Conservation (phyloP, 2,113 vertebrate genomes). For the Nerophis ophidion region DNA sequence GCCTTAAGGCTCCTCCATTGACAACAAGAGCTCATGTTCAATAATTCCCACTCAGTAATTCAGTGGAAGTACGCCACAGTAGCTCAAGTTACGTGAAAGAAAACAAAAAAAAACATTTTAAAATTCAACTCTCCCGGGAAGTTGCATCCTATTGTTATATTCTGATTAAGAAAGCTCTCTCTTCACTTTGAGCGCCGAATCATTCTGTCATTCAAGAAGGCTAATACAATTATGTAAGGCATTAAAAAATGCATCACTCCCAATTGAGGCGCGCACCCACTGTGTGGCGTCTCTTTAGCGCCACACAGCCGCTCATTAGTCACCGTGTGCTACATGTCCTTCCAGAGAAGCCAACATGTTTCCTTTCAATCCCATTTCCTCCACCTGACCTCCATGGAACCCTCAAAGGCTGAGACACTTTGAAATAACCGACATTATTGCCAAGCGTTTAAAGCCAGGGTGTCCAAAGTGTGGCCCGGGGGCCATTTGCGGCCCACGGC, state of each 20-base stretch:
- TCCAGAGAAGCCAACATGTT: slow-evolving; percentile 6
- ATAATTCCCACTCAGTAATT: neutral
- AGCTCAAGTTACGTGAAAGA: neutral
- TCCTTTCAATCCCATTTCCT: slow-evolving; percentile 11
- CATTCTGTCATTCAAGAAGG: neutral
- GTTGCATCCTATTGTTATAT: slow-evolving; percentile 1
- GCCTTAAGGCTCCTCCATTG: neutral
- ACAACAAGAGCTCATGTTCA: neutral
- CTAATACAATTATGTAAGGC: slow-evolving; percentile 13
- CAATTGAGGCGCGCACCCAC: slow-evolving; percentile 11
- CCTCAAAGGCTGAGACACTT: neutral
- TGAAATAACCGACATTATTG: neutral
- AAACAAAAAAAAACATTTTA: slow-evolving; percentile 6
- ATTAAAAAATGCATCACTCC: slow-evolving; percentile 4
- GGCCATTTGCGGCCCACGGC: neutral
- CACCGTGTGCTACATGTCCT: slow-evolving; percentile 11
- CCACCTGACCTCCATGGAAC: slow-evolving; percentile 9
- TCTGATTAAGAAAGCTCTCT: slow-evolving; percentile 12
- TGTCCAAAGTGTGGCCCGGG: too few relatives aligned
- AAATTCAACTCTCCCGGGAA: slow-evolving; percentile 3
- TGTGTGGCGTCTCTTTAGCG: slow-evolving; percentile 15
- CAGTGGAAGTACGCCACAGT: neutral
- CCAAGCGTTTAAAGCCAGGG: too few relatives aligned
- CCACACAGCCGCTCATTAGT: slow-evolving; percentile 10
- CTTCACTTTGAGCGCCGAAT: neutral